phyloP scores from a whole-genome alignment of 2,797 vertebrate species.

The Dryobates pubescens region DNA sequence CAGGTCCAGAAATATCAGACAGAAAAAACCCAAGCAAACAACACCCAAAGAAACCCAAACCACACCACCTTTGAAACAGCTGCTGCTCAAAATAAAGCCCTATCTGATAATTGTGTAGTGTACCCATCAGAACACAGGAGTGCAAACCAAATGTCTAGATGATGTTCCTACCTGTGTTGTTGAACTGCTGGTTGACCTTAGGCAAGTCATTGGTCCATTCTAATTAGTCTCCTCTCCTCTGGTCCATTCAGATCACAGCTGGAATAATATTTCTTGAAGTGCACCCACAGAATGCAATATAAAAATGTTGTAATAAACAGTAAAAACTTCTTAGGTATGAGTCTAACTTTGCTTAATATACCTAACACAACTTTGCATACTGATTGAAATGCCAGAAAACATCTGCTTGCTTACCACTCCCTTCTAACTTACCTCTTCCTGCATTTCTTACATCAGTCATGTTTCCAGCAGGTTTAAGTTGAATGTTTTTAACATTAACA shows the following conservation, averaged over 20 bases:
- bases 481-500: constrained; percentile 8
- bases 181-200: accelerated
- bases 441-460: background rate
- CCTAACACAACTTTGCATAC: background rate
- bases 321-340: background rate
- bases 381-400: background rate
- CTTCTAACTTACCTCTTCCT: background rate
- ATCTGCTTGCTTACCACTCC: background rate
- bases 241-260: background rate
- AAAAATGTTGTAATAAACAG: background rate
- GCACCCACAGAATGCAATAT: background rate
- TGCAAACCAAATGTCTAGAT: background rate
- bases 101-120: background rate
- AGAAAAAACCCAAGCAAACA: background rate
- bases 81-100: background rate
- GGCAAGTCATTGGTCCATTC: background rate
- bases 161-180: background rate
- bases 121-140: background rate
- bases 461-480: background rate
- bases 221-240: background rate
- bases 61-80: background rate
- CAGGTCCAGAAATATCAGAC: background rate
- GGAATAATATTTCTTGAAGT: background rate
- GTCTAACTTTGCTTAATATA: background rate
- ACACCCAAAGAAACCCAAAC: no score